Conservation (phyloP, 2,113 vertebrate species). For the Calyptomena viridis region DNA sequence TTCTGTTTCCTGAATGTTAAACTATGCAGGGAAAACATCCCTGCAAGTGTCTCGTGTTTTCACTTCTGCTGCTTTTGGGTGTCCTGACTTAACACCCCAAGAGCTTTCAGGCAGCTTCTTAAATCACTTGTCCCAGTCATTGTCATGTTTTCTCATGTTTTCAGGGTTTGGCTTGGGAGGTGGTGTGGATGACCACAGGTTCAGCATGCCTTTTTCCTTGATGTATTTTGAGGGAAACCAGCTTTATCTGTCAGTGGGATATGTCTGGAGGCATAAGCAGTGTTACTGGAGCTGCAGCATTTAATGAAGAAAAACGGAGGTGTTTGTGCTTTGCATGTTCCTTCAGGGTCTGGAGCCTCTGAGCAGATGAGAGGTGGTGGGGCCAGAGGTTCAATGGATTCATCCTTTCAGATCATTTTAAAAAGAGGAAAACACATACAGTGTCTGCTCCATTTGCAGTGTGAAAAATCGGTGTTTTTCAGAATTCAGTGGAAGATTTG, state of each 20-base stretch:
- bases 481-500: not conserved
- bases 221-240: not conserved
- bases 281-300: not conserved
- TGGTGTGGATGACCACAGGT: not conserved
- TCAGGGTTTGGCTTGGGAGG: not conserved
- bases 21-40: not conserved
- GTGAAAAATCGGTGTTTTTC: not conserved
- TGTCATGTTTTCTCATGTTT: not conserved
- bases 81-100: not conserved
- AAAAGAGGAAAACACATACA: not conserved
- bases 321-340: not conserved
- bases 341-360: not conserved
- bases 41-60: not conserved
- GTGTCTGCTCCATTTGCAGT: not conserved
- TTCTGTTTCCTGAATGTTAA: not conserved
- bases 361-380: not conserved
- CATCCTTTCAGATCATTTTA: not conserved
- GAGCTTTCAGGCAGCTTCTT: not conserved
- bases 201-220: not conserved
- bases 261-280: not conserved
- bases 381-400: not conserved
- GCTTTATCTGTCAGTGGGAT: not conserved
- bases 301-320: not conserved
- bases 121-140: fast-evolving
- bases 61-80: not conserved